Evolutionary conservation across 2,888 invertebrate genomes (phyloP).

Genomic region (Hirtodrosophila duncani): DNA sequence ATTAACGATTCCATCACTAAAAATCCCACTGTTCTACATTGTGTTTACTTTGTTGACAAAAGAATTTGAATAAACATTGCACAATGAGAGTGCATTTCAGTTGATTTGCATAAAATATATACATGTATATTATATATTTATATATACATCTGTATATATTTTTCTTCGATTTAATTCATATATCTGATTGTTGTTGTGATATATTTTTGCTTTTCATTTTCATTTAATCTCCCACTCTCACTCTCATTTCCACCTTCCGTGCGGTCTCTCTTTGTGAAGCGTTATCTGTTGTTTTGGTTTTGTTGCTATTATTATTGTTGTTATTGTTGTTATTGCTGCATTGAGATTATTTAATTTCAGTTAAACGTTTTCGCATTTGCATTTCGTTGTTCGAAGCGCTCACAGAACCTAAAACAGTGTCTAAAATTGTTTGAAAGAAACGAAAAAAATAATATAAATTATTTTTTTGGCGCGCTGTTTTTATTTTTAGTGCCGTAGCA

Average conservation of each 20-base stretch:
- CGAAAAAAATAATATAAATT: no score
- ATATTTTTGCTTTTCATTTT: conserved; percentile 6
- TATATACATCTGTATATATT: conserved; percentile 5
- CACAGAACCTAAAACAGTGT: no score
- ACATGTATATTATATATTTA: no score
- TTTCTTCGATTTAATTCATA: conserved; percentile 17
- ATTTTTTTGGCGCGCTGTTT: conserved; percentile 14
- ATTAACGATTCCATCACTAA: no score
- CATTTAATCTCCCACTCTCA: background rate
- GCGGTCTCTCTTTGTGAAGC: background rate
- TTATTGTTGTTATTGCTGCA: conserved; percentile 40
- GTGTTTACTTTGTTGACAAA: no score
- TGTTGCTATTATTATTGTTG: conserved; percentile 17
- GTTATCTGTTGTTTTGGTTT: conserved; percentile 15
- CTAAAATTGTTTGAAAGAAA: no score
- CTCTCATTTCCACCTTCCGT: conserved; percentile 1
- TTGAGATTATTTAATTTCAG: conserved; percentile 17
- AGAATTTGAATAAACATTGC: no score
- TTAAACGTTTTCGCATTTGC: conserved; percentile 19
- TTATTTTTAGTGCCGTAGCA: conserved; percentile 32
- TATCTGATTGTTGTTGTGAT: conserved; percentile 1
- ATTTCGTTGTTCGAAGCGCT: conserved; percentile 12
- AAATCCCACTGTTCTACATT: no score
- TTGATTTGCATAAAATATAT: no score
- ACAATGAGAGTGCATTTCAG: no score